Percentiles rank a stretch among this genome's conserved stretches.
Conservation (phyloP, 1,140 invertebrate species). For the Leptinotarsa texana region DNA sequence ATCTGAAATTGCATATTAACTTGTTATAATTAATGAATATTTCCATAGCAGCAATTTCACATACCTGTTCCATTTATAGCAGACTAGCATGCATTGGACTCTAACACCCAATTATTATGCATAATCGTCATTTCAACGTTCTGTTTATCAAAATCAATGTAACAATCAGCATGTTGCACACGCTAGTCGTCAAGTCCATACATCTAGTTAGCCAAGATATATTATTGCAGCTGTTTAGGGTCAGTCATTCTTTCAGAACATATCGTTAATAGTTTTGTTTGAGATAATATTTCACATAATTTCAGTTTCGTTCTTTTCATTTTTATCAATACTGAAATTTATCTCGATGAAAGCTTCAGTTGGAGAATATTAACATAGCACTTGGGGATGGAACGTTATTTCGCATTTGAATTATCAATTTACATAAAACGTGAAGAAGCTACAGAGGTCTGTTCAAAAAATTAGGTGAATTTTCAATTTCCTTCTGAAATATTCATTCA, state of each 20-base stretch:
- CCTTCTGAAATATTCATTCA: too few species aligned
- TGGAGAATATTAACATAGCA: too few species aligned
- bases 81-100: neutral
- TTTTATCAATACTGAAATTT: too few species aligned
- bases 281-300: too few species aligned
- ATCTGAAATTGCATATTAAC: neutral
- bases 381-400: too few species aligned
- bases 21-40: neutral
- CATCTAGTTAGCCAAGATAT: slow-evolving; percentile 9
- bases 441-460: too few species aligned
- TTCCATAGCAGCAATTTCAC: neutral
- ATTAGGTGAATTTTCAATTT: too few species aligned
- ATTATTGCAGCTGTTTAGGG: slow-evolving; percentile 6
- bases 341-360: too few species aligned
- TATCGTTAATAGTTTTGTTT: too few species aligned
- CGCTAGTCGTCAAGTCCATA: neutral
- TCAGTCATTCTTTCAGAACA: neutral
- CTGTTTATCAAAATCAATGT: slow-evolving; percentile 20
- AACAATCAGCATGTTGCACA: neutral
- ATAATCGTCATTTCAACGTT: slow-evolving; percentile 15
- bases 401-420: too few species aligned
- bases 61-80: neutral
- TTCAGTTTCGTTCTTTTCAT: too few species aligned
- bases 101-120: neutral
- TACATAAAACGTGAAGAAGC: too few species aligned